Percentiles rank a stretch among this genome's conserved stretches.
Evolutionary conservation across 2,797 vertebrate genomes (phyloP).

Genomic region (Chrosomus eos): DNA sequence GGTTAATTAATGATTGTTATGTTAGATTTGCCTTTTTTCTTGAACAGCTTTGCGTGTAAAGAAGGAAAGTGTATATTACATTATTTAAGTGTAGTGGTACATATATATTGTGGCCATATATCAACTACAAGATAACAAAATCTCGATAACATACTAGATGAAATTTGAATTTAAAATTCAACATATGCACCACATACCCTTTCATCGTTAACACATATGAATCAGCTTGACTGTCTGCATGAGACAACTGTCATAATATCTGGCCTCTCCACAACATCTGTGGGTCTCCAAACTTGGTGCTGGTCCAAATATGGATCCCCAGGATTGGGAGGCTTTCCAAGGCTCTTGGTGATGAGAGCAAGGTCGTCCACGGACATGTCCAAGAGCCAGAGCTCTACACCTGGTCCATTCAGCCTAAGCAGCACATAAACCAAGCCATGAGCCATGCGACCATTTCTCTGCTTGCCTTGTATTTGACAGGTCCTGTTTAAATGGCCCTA

Average conservation of each 20-base stretch:
- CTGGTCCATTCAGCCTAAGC: conserved; percentile 69
- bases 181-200: conserved; percentile 49
- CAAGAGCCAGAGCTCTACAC: conserved; percentile 74
- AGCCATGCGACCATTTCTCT: conserved; percentile 68
- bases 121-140: not conserved
- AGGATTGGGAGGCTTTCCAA: conserved; percentile 86
- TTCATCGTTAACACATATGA: conserved; percentile 63
- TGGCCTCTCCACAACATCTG: conserved; percentile 84
- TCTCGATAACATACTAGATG: not conserved
- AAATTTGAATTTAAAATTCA: not conserved
- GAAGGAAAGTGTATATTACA: not conserved
- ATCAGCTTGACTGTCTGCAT: conserved; percentile 69
- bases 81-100: not conserved
- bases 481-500: conserved; percentile 79
- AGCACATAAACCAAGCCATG: conserved; percentile 74
- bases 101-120: not conserved
- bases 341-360: conserved; percentile 83
- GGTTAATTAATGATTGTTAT: not conserved
- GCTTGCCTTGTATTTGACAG: conserved; percentile 74
- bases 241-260: conserved; percentile 80
- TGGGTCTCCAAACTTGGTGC: conserved; percentile 84
- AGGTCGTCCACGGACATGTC: conserved; percentile 84
- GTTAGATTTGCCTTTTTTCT: not conserved
- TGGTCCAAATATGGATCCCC: conserved; percentile 82
- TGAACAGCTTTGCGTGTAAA: not conserved